Evolutionary conservation across 2,113 vertebrate species (phyloP).

Genomic region (Scalopus aquaticus): DNA sequence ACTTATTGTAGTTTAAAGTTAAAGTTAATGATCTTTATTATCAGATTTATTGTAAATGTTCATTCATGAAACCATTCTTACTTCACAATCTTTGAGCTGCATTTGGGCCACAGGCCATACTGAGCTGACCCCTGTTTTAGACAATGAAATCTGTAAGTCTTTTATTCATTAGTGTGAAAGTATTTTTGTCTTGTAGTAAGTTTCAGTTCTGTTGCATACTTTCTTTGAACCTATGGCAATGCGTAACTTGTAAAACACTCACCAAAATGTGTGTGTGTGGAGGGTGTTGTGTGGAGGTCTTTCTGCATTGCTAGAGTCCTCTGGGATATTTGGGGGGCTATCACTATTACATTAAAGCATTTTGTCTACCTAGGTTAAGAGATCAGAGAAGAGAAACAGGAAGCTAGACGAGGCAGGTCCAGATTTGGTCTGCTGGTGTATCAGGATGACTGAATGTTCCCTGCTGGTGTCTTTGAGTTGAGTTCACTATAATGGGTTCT

Average conservation of each 20-base stretch:
- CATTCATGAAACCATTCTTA: neutral
- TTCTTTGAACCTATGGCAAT: neutral
- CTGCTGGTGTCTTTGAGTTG: neutral
- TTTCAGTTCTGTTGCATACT: neutral
- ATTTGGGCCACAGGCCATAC: neutral
- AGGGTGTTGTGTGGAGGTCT: neutral
- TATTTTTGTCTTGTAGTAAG: neutral
- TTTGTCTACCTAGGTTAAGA: constrained; percentile 13
- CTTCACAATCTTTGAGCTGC: neutral
- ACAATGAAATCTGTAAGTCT: neutral
- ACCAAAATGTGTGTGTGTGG: neutral
- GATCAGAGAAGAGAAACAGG: neutral
- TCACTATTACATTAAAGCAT: neutral
- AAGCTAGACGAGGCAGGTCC: neutral
- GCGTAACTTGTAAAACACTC: neutral
- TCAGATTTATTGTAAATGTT: neutral
- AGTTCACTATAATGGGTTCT: neutral
- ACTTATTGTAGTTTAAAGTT: neutral
- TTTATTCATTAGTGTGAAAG: neutral
- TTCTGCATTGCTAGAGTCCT: neutral
- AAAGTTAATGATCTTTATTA: neutral
- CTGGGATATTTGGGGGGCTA: neutral
- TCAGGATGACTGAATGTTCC: neutral
- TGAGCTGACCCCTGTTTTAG: neutral
- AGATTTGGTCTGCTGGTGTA: neutral